Percentiles rank a stretch among this genome's conserved stretches.
These are phyloP conservation scores for Dicyrtoma fusca DNA, from an alignment of 2,888 invertebrate genomes.

Conservation along the genomic window DNA sequence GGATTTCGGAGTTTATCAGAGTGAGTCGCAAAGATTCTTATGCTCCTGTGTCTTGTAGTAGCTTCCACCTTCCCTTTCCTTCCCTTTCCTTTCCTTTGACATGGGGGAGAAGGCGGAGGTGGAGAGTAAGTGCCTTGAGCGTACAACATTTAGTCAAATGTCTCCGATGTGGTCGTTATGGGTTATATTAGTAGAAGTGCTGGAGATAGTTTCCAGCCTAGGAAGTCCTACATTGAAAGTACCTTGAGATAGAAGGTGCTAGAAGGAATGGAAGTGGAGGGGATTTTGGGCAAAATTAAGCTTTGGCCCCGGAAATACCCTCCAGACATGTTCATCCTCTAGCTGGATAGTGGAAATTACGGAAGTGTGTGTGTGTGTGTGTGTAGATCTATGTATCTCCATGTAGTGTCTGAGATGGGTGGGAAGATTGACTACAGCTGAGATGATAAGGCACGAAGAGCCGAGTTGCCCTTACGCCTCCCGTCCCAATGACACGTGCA, in stretches of 20 bases:
- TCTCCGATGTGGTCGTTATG: too few relatives aligned
- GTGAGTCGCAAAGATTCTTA: too few relatives aligned
- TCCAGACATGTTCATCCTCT: not conserved
- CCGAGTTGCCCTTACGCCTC: not conserved
- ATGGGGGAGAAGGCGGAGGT: too few relatives aligned
- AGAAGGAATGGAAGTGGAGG: not conserved
- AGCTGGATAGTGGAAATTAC: not conserved
- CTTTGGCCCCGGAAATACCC: slow-evolving; percentile 15
- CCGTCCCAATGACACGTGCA: not conserved
- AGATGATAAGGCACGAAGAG: slow-evolving; percentile 15
- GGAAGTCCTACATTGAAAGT: not conserved
- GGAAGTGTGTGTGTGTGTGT: too few relatives aligned
- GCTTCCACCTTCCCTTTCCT: too few relatives aligned
- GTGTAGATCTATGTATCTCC: not conserved
- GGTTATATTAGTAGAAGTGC: too few relatives aligned
- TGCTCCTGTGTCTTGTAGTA: too few relatives aligned
- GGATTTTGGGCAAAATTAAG: slow-evolving; percentile 16
- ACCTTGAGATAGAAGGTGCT: not conserved
- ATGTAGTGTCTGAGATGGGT: not conserved
- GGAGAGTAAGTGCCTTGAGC: too few relatives aligned
- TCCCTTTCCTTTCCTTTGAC: too few relatives aligned
- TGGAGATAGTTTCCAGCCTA: too few relatives aligned
- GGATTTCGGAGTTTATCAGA: too few relatives aligned
- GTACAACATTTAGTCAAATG: too few relatives aligned
- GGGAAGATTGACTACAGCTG: not conserved